Evolutionary conservation across 2,888 invertebrate species (phyloP).

Genomic region (Sinotaia quadrata): DNA sequence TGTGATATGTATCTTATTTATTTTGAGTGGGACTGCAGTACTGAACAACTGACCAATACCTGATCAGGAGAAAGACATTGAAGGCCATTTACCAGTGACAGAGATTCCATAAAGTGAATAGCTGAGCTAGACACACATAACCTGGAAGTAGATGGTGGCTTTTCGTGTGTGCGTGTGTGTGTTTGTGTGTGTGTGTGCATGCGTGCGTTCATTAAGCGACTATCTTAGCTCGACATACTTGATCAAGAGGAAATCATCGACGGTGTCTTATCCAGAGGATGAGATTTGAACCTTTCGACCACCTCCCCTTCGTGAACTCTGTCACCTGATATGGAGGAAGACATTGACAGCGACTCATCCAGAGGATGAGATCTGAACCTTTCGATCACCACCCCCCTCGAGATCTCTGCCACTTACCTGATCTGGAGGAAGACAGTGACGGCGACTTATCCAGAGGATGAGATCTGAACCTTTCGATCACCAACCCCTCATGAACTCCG

Average conservation of each 20-base stretch:
- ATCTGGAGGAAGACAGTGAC: constrained; percentile 13
- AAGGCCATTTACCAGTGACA: too few relatives aligned
- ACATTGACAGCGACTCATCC: constrained; percentile 4
- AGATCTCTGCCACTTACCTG: background rate
- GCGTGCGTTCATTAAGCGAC: too few relatives aligned
- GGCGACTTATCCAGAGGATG: background rate
- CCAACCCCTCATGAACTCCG: constrained; percentile 8
- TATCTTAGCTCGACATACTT: too few relatives aligned
- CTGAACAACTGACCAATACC: too few relatives aligned
- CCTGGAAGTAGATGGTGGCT: background rate
- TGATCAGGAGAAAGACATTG: too few relatives aligned
- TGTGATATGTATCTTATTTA: too few relatives aligned
- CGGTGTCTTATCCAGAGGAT: background rate
- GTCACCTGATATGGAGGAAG: too few relatives aligned
- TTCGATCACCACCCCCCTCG: constrained; percentile 7
- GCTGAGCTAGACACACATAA: too few relatives aligned
- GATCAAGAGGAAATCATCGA: constrained; percentile 15
- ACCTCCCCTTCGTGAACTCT: constrained; percentile 14
- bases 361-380: background rate
- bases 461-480: background rate
- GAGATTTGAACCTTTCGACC: background rate
- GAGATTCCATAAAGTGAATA: too few relatives aligned
- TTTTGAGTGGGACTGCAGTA: too few relatives aligned
- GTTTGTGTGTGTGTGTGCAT: background rate
- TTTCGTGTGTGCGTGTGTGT: background rate